A percentile compares a stretch with the other conserved stretches of the same genome.
Conservation (phyloP, 2,888 invertebrate genomes). For the Syrista parreyssii region DNA sequence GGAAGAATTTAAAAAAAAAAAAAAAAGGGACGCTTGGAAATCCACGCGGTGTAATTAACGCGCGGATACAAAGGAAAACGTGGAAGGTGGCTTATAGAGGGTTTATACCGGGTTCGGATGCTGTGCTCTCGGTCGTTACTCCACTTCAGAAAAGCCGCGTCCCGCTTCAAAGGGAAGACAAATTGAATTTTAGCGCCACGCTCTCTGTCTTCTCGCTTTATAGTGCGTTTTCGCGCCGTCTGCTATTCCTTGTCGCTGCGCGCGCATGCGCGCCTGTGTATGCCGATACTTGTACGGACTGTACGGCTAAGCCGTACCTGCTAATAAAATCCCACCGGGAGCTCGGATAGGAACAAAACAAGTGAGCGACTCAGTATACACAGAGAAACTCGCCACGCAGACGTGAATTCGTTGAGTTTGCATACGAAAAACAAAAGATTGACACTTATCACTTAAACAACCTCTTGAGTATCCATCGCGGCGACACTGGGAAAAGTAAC, state of each 20-base stretch:
- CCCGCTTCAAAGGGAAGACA: constrained; percentile 42
- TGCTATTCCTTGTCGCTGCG: not conserved
- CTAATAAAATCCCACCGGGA: too few species aligned
- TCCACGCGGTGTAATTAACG: constrained; percentile 1
- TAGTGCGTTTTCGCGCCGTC: not conserved
- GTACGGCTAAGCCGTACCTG: too few species aligned
- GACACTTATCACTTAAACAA: too few species aligned
- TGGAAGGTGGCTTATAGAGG: not conserved
- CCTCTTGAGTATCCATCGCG: too few species aligned
- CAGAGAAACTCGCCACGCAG: too few species aligned
- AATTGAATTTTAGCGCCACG: constrained; percentile 45
- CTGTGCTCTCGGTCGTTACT: not conserved
- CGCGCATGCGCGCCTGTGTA: too few species aligned
- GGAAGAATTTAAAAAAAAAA: not conserved
- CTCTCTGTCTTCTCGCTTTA: not conserved
- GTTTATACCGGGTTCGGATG: not conserved
- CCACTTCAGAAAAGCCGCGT: not conserved
- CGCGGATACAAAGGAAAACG: not conserved
- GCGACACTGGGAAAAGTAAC: too few species aligned
- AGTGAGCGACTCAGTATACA: too few species aligned
- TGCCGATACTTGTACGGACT: too few species aligned
- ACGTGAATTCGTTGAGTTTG: too few species aligned
- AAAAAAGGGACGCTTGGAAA: not conserved
- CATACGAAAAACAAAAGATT: too few species aligned
- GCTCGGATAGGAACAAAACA: too few species aligned